These are phyloP conservation scores for Sminthurides bifidus DNA, from an alignment of 1,140 invertebrate genomes.

Conservation along the genomic window DNA sequence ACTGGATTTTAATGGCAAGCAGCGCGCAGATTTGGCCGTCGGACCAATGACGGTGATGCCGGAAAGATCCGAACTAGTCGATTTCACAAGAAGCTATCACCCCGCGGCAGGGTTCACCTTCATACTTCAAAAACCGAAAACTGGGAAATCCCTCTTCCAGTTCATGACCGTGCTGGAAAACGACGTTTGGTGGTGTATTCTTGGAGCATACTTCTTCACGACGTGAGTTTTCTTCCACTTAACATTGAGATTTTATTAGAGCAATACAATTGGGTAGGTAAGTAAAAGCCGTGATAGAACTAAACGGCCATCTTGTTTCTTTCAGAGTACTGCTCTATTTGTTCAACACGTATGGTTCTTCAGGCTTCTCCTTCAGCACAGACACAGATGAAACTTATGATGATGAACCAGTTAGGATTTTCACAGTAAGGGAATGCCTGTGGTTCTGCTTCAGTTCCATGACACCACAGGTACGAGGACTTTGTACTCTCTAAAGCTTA, in stretches of 20 bases:
- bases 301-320: slow-evolving; percentile 11
- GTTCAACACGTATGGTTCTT: slow-evolving; percentile 91
- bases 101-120: slow-evolving; percentile 88
- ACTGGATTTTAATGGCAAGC: neutral
- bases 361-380: slow-evolving; percentile 84
- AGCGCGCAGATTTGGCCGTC: slow-evolving; percentile 75
- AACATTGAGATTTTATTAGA: neutral
- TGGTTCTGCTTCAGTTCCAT: slow-evolving; percentile 99
- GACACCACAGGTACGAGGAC: slow-evolving; percentile 70
- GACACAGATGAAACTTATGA: slow-evolving; percentile 85
- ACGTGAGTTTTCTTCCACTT: slow-evolving; percentile 41
- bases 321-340: slow-evolving; percentile 80
- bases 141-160: slow-evolving; percentile 80
- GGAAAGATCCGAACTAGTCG: slow-evolving; percentile 83
- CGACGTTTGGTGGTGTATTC: slow-evolving; percentile 90
- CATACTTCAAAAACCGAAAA: slow-evolving; percentile 67
- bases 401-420: slow-evolving; percentile 86
- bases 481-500: neutral
- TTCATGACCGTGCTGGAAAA: slow-evolving; percentile 91
- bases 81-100: slow-evolving; percentile 90
- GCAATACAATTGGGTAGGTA: neutral
- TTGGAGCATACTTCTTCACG: slow-evolving; percentile 89
- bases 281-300: neutral
- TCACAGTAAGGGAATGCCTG: slow-evolving; percentile 87
- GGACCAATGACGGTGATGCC: slow-evolving; percentile 83